These are phyloP conservation scores for Acrobasis repandana DNA, from an alignment of 2,888 invertebrate species.

Conservation along the genomic window DNA sequence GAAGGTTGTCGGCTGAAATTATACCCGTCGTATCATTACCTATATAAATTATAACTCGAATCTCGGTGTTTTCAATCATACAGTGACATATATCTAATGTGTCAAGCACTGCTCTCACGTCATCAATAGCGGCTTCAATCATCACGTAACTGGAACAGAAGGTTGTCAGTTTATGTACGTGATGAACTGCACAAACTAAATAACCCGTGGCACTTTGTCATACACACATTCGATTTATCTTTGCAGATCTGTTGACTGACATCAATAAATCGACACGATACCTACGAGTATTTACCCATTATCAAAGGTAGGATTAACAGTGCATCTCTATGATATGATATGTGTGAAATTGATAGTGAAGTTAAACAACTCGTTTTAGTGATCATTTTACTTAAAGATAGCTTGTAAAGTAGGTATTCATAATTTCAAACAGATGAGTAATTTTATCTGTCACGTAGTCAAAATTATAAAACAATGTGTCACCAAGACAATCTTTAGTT, in stretches of 20 bases:
- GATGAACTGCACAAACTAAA: not conserved
- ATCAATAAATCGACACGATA: not conserved
- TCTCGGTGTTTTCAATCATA: no score
- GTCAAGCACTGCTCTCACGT: not conserved
- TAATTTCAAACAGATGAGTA: not conserved
- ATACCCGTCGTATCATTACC: no score
- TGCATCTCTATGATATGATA: not conserved
- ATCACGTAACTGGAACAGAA: not conserved
- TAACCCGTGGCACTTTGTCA: not conserved
- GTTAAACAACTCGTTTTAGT: no score
- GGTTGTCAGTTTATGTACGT: not conserved
- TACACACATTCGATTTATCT: not conserved
- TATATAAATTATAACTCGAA: no score
- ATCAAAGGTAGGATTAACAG: not conserved
- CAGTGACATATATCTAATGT: no score
- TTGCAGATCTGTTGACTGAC: not conserved
- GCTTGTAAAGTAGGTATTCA: no score
- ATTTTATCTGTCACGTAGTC: not conserved
- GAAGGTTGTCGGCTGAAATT: no score
- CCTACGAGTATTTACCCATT: not conserved
- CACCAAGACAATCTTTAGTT: conserved; percentile 3
- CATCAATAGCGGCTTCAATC: not conserved
- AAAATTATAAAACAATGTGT: not conserved
- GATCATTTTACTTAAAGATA: no score
- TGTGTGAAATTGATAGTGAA: not conserved